Evolutionary conservation across 2,888 invertebrate species (phyloP), one percentile per base, ranked within the genome.

Genomic region (Scrobipalpa costella): DNA sequence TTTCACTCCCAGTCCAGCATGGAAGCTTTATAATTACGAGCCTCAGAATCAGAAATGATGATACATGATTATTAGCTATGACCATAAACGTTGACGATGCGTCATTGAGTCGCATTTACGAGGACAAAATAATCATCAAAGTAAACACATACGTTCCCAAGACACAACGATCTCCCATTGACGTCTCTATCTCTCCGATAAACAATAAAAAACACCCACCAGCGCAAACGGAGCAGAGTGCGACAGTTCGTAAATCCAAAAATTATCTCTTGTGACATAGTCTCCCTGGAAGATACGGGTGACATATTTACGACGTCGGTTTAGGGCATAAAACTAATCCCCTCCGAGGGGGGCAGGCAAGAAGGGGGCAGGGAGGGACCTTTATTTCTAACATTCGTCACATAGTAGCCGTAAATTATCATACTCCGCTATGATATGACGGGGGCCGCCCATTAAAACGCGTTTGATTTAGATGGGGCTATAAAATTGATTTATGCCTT

Each of bases 401-500:
- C 92, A 92, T 92, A 91, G 88, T 88, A 85, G 86, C 86, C 86
- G 86, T 92, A 92, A 92, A 92, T 92, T 92, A 92, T 92, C 92
- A 91, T 92, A 92, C 91, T 90, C 83, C 79, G 90, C 87, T 85
- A 90, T 92, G 92, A 92, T 92, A 92, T 92, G 92, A 92, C 92
- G 92, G 83, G 92, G 90, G 90, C 86, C 91, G 87, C 90, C 92
- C 92, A 92, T 92, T 92, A 92, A 92, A 92, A 92, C 90, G 88
- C 90, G 92, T 91, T 92, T 92, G 92, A 92, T 92, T 92, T 92
- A 92, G 92, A 92, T 91, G 90, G 90, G 91, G 88, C 92, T 87
- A 92, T 92, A 92, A 92, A 92, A 92, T 92, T 92, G 92, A 92
- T 92, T 92, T 92, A 92, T 92, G 91, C 86, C 78, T 89, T 92